phyloP scores from a whole-genome alignment of 2,797 vertebrate genomes.

The Labeo calbasu region DNA sequence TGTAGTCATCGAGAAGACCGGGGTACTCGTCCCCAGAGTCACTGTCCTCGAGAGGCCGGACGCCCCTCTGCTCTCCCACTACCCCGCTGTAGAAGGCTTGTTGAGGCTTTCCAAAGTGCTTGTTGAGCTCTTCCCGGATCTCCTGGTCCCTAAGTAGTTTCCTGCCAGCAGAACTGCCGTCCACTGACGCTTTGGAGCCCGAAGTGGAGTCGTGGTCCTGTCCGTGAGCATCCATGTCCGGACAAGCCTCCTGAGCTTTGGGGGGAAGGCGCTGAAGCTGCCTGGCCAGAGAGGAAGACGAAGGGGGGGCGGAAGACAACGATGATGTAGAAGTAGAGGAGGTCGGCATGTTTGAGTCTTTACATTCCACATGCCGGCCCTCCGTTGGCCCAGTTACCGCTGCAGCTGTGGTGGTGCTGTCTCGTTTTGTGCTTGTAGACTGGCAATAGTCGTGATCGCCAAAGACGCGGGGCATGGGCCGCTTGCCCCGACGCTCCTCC shows the following conservation, averaged over 20 bases:
- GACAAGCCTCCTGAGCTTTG: conserved; percentile 77
- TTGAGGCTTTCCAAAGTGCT: conserved; percentile 95
- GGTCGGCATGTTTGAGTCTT: conserved; percentile 83
- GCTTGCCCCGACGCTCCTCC: conserved; percentile 88
- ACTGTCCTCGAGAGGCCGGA: conserved; percentile 78
- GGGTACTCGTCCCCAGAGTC: conserved; percentile 83
- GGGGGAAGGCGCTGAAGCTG: conserved; percentile 81
- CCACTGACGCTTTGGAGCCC: conserved; percentile 63
- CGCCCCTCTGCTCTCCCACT: conserved; percentile 69
- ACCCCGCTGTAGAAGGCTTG: conserved; percentile 87
- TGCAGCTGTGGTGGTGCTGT: conserved; percentile 67
- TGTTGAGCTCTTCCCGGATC: conserved; percentile 97
- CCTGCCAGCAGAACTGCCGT: conserved; percentile 75
- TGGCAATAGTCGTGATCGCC: conserved; percentile 99
- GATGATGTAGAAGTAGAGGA: conserved; percentile 74
- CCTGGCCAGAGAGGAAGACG: conserved; percentile 78
- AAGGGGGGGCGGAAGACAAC: conserved; percentile 62
- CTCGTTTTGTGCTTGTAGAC: conserved; percentile 86
- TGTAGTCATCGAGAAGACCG: conserved; percentile 85
- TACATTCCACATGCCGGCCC: conserved; percentile 87
- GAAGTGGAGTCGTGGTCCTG: conserved; percentile 67
- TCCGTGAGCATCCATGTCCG: conserved; percentile 75
- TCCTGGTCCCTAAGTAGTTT: conserved; percentile 95
- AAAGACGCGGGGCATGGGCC: conserved; percentile 86
- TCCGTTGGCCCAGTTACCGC: conserved; percentile 82